Base-by-base conservation (phyloP, 1,140 invertebrate species). In the Drosophila kepulauana region DNA sequence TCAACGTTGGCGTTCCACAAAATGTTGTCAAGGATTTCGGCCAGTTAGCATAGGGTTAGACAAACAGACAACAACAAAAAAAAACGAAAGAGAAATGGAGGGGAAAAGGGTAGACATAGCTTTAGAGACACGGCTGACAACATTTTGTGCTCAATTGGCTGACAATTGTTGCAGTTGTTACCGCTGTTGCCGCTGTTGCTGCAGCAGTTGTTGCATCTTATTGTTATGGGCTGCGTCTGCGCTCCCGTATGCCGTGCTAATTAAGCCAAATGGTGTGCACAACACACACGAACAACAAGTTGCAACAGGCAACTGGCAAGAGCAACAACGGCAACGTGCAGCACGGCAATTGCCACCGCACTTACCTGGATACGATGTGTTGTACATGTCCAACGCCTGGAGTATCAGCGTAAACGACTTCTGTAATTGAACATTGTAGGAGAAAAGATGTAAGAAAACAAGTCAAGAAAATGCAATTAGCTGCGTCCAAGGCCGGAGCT, bases 381-480 rank as follows among this genome's bases (percentile, higher is more conserved):
- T 96, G 93, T 94, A 95, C 93, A 96, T 95, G 93, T 98, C 97
- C 94, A 97, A 95, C 68, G 97, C 97, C 94, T 98, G 97, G 77
- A 98, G 94, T 76, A 98, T 98, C 88, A 98, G 94, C 79, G 97
- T 97, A 93, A 98, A 98, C 75, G 97, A 97, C 93, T 97, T 96
- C 97, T 98, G 96, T 75, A 88, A 88, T 88, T 88, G 85, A 89
- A 88, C 69, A 49, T 62, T 59, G 62, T 71, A 70, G 49, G 46
- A 69, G 63, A 35, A 20, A 71, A 65, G 33, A 54, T 52, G 51
- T 52, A 61, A 48, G 70, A 56, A 59, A 61, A 38, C 58, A 33
- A 41, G 20, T 52, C 71, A 56, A 25, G 35, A 64, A 51, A 64
- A 54, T 72, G 28, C 25, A 30, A 52, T 33, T 52, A 52, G n/a